phyloP scores from a whole-genome alignment of 2,113 vertebrate species.

The Chloroceryle aenea region DNA sequence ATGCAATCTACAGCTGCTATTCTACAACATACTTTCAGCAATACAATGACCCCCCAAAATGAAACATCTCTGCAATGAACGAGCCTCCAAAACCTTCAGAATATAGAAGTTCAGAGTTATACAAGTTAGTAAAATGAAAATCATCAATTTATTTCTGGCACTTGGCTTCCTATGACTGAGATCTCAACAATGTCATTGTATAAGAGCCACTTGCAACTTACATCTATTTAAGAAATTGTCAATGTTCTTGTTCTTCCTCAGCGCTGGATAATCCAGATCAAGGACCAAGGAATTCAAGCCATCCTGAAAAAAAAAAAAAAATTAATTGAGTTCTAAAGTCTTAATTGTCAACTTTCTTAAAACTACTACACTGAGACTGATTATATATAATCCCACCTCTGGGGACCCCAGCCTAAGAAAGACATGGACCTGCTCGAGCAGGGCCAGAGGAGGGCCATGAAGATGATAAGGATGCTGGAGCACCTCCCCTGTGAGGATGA shows the following conservation, averaged over 20 bases:
- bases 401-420: neutral
- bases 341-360: neutral
- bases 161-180: neutral
- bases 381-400: neutral
- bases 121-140: neutral
- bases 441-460: neutral
- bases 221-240: slow-evolving; percentile 98
- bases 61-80: neutral
- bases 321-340: slow-evolving; percentile 45
- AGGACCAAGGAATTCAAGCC: slow-evolving; percentile 95
- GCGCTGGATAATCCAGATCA: slow-evolving; percentile 95
- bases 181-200: neutral
- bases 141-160: neutral
- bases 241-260: slow-evolving; percentile 99
- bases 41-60: neutral
- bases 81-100: neutral
- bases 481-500: neutral
- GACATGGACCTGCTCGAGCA: neutral
- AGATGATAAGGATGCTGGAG: neutral
- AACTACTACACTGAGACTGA: neutral
- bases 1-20: neutral
- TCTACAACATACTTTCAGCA: neutral
- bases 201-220: slow-evolving; percentile 84
- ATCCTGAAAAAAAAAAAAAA: slow-evolving; percentile 79
- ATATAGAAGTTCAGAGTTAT: neutral